phyloP scores from a whole-genome alignment of 2,797 vertebrate genomes.

The Manis javanica region DNA sequence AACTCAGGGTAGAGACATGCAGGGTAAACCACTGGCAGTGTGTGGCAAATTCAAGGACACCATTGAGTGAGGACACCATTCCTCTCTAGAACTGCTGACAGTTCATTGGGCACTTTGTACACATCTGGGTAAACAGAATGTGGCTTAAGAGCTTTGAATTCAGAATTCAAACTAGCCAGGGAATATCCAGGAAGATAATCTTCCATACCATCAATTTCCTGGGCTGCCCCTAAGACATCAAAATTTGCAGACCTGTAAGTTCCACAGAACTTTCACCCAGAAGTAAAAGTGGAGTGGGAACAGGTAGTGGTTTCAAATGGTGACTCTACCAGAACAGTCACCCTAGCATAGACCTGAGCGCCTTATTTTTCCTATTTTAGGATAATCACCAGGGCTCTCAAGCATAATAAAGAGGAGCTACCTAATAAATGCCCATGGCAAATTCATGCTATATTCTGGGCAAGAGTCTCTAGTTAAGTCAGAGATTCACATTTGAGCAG shows the following conservation, averaged over 20 bases:
- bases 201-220: not conserved
- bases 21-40: slow-evolving; percentile 4
- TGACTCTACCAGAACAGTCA: not conserved
- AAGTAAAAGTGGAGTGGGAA: not conserved
- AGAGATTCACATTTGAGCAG: slow-evolving; percentile 25
- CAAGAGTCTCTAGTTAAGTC: not conserved
- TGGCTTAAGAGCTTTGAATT: not conserved
- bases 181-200: not conserved
- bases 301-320: not conserved
- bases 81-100: slow-evolving; percentile 34
- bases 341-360: not conserved
- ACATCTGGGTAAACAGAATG: slow-evolving; percentile 2
- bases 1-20: not conserved
- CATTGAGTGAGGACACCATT: not conserved
- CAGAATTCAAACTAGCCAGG: slow-evolving; percentile 27
- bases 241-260: slow-evolving; percentile 10
- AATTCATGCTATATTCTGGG: not conserved
- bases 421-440: not conserved
- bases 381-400: not conserved
- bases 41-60: not conserved
- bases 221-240: not conserved
- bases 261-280: not conserved
- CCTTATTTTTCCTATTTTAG: slow-evolving; percentile 5
- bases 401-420: not conserved
- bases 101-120: not conserved